Evolutionary conservation across 2,113 vertebrate genomes (phyloP).

Genomic region (Herpetotheres cachinnans): DNA sequence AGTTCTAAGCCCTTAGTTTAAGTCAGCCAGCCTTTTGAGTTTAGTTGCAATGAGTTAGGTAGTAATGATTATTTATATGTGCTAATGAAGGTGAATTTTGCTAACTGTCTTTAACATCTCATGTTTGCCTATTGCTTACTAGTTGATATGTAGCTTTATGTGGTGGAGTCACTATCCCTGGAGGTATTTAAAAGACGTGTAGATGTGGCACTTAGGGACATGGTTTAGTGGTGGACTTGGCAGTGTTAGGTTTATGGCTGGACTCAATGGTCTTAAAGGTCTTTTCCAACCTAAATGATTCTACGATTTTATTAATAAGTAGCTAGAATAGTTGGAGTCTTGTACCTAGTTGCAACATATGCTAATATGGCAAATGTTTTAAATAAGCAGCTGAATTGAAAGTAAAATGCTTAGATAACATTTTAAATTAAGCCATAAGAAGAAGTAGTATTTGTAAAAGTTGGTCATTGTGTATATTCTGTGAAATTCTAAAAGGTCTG

Average conservation of each 20-base stretch:
- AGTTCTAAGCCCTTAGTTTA: background rate
- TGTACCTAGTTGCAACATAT: background rate
- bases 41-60: background rate
- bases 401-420: background rate
- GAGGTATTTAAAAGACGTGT: background rate
- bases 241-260: background rate
- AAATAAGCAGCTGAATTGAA: background rate
- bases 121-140: background rate
- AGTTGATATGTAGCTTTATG: background rate
- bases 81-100: background rate
- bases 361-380: background rate
- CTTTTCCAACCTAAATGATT: background rate
- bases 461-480: background rate
- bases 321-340: background rate
- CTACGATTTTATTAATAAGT: background rate
- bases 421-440: background rate
- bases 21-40: background rate
- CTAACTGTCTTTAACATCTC: background rate
- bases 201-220: background rate
- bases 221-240: background rate
- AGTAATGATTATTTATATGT: background rate
- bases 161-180: background rate
- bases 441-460: background rate
- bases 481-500: background rate
- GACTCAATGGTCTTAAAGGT: background rate